These are phyloP conservation scores for Drosophila bipectinata DNA, from an alignment of 1,140 invertebrate species.

Conservation along the genomic window DNA sequence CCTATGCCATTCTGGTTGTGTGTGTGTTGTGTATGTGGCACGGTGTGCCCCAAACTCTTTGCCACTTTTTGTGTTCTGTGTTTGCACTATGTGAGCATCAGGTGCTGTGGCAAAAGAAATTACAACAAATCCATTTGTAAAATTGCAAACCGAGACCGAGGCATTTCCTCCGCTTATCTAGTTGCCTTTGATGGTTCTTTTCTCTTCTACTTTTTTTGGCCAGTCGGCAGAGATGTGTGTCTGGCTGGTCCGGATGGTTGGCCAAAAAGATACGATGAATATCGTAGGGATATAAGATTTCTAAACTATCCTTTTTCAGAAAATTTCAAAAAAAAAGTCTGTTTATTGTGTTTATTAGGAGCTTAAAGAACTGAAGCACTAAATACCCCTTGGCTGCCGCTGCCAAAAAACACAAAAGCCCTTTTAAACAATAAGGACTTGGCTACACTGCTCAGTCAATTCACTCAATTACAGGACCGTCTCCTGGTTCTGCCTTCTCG, in stretches of 20 bases:
- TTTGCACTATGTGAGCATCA: conserved; percentile 71
- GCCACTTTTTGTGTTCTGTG: conserved; percentile 42
- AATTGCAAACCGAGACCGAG: conserved; percentile 78
- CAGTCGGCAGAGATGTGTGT: conserved; percentile 13
- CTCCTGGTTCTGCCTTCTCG: conserved; percentile 3
- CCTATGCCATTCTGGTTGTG: conserved; percentile 55
- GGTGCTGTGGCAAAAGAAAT: conserved; percentile 80
- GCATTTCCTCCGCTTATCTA: conserved; percentile 55
- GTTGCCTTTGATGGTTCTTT: conserved; percentile 68
- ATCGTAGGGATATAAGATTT: not conserved
- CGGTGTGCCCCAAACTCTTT: conserved; percentile 9
- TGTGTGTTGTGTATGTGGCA: conserved; percentile 21
- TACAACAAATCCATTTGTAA: conserved; percentile 82
- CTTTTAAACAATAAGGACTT: not conserved
- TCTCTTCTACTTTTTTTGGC: conserved; percentile 14
- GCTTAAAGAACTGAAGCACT: not conserved
- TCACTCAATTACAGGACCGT: conserved; percentile 62
- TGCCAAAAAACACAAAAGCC: not conserved
- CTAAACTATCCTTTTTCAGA: not conserved
- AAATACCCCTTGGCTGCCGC: not conserved
- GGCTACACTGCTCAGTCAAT: conserved; percentile 36
- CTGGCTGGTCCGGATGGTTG: not conserved
- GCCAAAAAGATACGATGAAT: conserved; percentile 12
- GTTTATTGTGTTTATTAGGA: too few relatives aligned
- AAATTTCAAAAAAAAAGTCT: not conserved